A percentile compares a stretch with the other conserved stretches of the same genome.
Conservation (phyloP, 1,140 invertebrate genomes). For the Scylla paramamosain region DNA sequence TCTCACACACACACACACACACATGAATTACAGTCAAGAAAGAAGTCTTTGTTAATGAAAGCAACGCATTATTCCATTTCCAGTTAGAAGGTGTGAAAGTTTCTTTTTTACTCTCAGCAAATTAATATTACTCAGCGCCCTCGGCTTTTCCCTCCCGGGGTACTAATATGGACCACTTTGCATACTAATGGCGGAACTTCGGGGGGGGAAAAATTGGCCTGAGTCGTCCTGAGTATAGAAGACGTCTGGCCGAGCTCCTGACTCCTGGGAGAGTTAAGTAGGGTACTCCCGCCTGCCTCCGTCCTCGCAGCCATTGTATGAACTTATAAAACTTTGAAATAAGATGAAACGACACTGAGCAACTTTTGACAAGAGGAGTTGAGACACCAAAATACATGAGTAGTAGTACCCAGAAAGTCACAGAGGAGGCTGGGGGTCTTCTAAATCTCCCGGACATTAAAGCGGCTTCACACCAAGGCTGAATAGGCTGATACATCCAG, state of each 20-base stretch:
- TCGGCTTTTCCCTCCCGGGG: neutral
- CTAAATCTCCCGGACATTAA: neutral
- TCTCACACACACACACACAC: too few relatives aligned
- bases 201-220: neutral
- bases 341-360: neutral
- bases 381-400: neutral
- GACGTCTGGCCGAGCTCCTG: neutral
- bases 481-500: neutral
- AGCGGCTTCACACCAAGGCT: neutral
- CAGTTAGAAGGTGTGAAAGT: neutral
- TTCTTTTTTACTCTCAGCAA: constrained; percentile 14
- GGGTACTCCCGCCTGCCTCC: neutral
- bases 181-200: neutral
- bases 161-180: constrained; percentile 22
- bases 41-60: neutral
- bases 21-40: neutral
- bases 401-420: neutral
- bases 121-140: constrained; percentile 1
- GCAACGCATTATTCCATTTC: neutral
- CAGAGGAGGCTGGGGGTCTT: neutral
- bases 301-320: neutral
- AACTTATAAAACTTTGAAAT: constrained; percentile 14
- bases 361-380: neutral
- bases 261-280: neutral
- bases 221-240: neutral